These are phyloP conservation scores for Netelia melanura DNA, from an alignment of 2,888 invertebrate species.

Conservation along the genomic window DNA sequence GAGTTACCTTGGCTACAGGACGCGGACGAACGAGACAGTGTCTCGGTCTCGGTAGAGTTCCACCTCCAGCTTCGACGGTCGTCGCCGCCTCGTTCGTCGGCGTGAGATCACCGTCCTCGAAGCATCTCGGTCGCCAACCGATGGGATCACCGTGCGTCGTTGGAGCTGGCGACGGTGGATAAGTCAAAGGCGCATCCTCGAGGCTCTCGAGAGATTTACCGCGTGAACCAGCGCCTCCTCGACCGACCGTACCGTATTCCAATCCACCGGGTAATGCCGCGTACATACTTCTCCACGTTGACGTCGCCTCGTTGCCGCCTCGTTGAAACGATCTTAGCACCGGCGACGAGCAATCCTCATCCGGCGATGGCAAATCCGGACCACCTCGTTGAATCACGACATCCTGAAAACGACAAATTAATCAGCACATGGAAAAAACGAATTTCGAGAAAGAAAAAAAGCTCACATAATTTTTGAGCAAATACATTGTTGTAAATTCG, in stretches of 20 bases:
- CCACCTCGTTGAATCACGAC: conserved; percentile 83
- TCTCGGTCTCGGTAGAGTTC: conserved; percentile 94
- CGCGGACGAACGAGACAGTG: conserved; percentile 91
- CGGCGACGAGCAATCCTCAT: conserved; percentile 84
- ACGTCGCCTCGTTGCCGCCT: conserved; percentile 68
- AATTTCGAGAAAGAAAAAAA: no score
- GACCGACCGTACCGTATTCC: conserved; percentile 81
- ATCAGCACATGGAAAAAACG: neutral
- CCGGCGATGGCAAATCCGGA: conserved; percentile 83
- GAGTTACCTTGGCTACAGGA: conserved; percentile 90
- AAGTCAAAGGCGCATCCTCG: conserved; percentile 88
- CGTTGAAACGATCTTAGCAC: conserved; percentile 83
- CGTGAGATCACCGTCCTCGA: conserved; percentile 96
- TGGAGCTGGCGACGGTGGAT: conserved; percentile 83
- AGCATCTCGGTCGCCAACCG: conserved; percentile 90
- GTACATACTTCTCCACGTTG: conserved; percentile 83
- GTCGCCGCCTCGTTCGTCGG: conserved; percentile 92
- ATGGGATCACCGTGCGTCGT: conserved; percentile 84
- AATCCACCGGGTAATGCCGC: conserved; percentile 80
- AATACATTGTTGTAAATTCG: neutral
- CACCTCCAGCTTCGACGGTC: conserved; percentile 89
- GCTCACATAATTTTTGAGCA: neutral
- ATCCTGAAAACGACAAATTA: conserved; percentile 74
- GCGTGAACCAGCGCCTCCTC: conserved; percentile 87
- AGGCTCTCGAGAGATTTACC: conserved; percentile 94